These are phyloP conservation scores for Circaetus gallicus DNA, from an alignment of 2,113 vertebrate genomes.

Conservation along the genomic window DNA sequence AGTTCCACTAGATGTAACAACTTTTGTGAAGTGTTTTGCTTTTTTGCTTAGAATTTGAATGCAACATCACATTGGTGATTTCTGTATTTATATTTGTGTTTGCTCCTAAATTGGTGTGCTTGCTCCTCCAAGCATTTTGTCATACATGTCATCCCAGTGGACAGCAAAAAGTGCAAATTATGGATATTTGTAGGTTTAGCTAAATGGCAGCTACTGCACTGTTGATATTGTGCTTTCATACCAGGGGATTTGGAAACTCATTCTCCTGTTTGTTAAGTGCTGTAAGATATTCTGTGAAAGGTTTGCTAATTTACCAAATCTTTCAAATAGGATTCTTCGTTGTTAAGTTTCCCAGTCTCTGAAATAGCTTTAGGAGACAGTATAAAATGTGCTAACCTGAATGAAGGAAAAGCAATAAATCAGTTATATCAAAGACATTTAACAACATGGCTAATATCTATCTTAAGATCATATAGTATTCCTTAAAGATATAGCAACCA, in stretches of 20 bases:
- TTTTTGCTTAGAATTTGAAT: constrained; percentile 25
- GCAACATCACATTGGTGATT: not conserved
- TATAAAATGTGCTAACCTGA: not conserved
- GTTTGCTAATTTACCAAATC: not conserved
- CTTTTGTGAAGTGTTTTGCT: constrained; percentile 34
- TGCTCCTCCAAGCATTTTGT: not conserved
- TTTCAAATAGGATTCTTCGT: not conserved
- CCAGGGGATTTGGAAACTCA: not conserved
- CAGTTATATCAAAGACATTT: not conserved
- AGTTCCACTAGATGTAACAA: not conserved
- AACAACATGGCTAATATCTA: not conserved
- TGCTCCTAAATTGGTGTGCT: not conserved
- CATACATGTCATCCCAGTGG: not conserved
- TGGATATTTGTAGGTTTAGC: not conserved
- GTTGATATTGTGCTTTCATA: constrained; percentile 23
- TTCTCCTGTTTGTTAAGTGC: constrained; percentile 20
- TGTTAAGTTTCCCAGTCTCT: not conserved
- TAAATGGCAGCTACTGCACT: not conserved
- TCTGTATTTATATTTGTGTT: constrained; percentile 38
- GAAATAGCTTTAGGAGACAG: not conserved
- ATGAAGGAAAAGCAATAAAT: not conserved
- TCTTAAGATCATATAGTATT: not conserved
- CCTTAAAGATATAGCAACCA: not conserved
- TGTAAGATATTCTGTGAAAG: not conserved
- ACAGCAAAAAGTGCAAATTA: not conserved